These are phyloP conservation scores for Drosophila neocordata DNA, from an alignment of 1,140 invertebrate species.

Conservation along the genomic window DNA sequence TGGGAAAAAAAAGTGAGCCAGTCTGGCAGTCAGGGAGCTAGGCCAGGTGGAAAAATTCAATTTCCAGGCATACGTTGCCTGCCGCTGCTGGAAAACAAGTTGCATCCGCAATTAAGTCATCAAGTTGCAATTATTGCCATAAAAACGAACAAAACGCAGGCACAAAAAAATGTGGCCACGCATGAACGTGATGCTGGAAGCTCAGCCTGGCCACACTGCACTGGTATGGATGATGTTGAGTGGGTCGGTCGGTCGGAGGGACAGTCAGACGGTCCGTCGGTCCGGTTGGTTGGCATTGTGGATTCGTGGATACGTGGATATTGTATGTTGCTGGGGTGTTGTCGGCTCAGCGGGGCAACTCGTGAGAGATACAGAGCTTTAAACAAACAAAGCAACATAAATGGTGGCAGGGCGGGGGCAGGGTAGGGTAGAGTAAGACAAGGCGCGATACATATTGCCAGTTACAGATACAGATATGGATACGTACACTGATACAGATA, in stretches of 20 bases:
- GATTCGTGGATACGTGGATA: background rate
- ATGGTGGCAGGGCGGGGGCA: constrained; percentile 11
- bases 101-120: constrained; percentile 81
- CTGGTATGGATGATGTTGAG: background rate
- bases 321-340: constrained; percentile 58
- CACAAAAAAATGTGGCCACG: constrained; percentile 76
- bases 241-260: constrained; percentile 3
- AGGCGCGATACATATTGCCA: constrained; percentile 46
- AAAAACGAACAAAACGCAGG: constrained; percentile 80
- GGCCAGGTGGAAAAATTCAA: constrained; percentile 80
- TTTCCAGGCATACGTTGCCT: constrained; percentile 63
- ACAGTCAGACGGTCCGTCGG: constrained; percentile 4
- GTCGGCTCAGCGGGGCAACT: constrained; percentile 67
- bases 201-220: constrained; percentile 20
- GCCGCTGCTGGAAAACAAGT: constrained; percentile 74
- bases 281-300: constrained; percentile 14
- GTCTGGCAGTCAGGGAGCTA: background rate
- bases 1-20: constrained; percentile 18
- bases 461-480: constrained; percentile 35
- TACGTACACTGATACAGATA: constrained; percentile 35
- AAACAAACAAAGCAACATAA: constrained; percentile 61
- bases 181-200: constrained; percentile 72
- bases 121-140: constrained; percentile 81
- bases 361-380: constrained; percentile 54
- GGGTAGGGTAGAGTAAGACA: constrained; percentile 24